Base-by-base conservation (phyloP, 1,140 invertebrate genomes). In the Geopemphigus sp. region DNA sequence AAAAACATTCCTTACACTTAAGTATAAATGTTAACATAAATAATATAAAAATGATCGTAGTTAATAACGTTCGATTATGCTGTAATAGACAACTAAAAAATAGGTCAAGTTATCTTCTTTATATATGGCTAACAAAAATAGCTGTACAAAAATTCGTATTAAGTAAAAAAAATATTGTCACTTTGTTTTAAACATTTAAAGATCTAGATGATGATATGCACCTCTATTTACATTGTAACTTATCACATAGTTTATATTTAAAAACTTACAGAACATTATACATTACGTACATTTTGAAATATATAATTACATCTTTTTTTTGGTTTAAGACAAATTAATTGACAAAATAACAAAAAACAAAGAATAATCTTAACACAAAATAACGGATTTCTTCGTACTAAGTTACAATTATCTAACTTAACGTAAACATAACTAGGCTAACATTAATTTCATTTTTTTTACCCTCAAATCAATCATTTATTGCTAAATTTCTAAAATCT, bases 101-200 rank as follows among this genome's bases (percentile, higher is more conserved):
- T 78, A 78, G 39, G 57, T 61, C 22, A 76, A 47, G 15, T 78
- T 78, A 15, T 78, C 57, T 15, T 61, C 17, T 29, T 47, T 26
- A 22, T 17, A 61, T 78, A 63, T 78, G 39, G 74, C 57, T 78
- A 78, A 78, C 74, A 78, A 78, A 78, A 78, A 78, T 78, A 78
- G 57, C 74, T 78, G 32, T 78, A 78, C 59, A 78, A 78, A 78
- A 63, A 50, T 78, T 78, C 57, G 63, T 61, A 78, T 61, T 47
- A 61, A 78, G 74, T 78, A 78, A 78, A 78, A 78, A 74, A 78
- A 78, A 78, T 78, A 78, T 78, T 61, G 74, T 78, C 74, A 78
- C 61, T 61, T 78, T 61, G 61, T 39, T 78, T 63, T 50, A 45
- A 76, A 59, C 39, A 61, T 10, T 59, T 61, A 50, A 63, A 78